Conservation (phyloP, 2,797 vertebrate genomes). For the Caiman crocodilus region DNA sequence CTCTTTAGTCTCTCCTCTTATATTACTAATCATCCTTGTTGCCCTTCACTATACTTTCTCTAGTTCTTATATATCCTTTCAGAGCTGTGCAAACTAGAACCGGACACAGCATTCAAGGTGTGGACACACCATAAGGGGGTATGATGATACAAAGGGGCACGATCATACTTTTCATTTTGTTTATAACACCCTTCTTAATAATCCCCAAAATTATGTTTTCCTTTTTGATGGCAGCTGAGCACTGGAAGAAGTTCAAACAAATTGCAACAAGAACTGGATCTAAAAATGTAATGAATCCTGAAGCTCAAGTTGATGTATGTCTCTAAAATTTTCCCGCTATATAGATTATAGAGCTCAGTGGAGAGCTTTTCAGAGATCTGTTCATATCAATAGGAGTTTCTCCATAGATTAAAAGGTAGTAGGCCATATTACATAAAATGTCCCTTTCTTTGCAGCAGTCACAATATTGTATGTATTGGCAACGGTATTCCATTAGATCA, state of each 20-base stretch:
- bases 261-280: not conserved
- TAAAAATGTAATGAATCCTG: not conserved
- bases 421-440: not conserved
- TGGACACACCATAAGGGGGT: too few species aligned
- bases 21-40: too few species aligned
- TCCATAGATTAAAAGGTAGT: not conserved
- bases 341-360: not conserved
- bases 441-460: not conserved
- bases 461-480: not conserved
- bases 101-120: too few species aligned
- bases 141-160: too few species aligned
- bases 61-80: too few species aligned
- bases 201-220: too few species aligned
- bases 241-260: not conserved
- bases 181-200: too few species aligned
- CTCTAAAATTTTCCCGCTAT: not conserved
- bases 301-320: not conserved
- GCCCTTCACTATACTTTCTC: too few species aligned
- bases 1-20: too few species aligned
- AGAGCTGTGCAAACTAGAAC: too few species aligned
- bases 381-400: not conserved
- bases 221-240: too few species aligned
- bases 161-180: too few species aligned
- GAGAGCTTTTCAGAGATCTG: not conserved
- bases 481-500: not conserved